Evolutionary conservation across 1,140 invertebrate species (phyloP).

Genomic region (Drosophila rhopaloa): DNA sequence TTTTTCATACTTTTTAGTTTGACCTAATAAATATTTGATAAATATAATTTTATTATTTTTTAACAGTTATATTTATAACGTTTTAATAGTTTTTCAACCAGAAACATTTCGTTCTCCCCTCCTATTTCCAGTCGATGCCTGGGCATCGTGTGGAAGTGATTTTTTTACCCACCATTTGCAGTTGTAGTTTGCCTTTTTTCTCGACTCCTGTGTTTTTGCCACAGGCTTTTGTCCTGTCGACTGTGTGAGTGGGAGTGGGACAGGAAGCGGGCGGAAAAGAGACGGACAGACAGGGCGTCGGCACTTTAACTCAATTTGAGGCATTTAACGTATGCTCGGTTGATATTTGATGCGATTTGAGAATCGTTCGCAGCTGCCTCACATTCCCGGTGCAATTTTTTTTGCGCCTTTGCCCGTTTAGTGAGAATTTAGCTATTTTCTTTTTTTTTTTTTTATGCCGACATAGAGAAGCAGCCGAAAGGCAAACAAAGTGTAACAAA

Average conservation of each 20-base stretch:
- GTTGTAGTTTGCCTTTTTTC: slow-evolving; percentile 37
- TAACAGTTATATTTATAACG: too few relatives aligned
- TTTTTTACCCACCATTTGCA: slow-evolving; percentile 30
- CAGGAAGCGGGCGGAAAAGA: background rate
- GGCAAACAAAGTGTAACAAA: slow-evolving; percentile 82
- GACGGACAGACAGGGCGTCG: slow-evolving; percentile 52
- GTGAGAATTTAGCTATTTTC: slow-evolving; percentile 9
- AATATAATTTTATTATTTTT: too few relatives aligned
- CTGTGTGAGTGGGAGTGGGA: background rate
- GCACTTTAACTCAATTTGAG: slow-evolving; percentile 84
- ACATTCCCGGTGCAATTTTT: background rate
- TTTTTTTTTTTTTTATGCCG: slow-evolving; percentile 1
- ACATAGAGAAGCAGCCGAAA: slow-evolving; percentile 47
- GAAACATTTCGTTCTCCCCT: background rate
- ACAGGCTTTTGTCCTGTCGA: slow-evolving; percentile 65
- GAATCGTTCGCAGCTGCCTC: slow-evolving; percentile 36
- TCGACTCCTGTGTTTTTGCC: slow-evolving; percentile 24
- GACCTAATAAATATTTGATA: too few relatives aligned
- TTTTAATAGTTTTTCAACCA: background rate
- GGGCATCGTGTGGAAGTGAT: slow-evolving; percentile 26
- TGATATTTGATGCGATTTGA: slow-evolving; percentile 84
- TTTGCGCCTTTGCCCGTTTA: slow-evolving; percentile 8
- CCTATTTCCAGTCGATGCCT: background rate
- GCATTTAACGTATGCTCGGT: slow-evolving; percentile 84
- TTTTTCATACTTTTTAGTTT: too few relatives aligned